Conservation (phyloP, 2,888 invertebrate genomes). For the Torymus auratus region DNA sequence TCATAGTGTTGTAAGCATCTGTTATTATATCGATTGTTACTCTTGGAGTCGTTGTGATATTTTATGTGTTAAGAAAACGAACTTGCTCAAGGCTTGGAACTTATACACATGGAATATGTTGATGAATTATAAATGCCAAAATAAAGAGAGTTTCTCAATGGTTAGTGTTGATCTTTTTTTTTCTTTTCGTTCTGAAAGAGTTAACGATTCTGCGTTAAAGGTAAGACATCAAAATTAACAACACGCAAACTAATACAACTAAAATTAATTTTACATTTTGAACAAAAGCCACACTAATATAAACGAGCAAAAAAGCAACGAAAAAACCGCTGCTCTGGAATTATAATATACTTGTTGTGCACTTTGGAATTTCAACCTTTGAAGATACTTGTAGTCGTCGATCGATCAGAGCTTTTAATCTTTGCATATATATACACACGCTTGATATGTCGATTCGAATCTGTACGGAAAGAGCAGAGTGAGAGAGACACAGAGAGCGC, state of each 20-base stretch:
- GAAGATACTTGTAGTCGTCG: too few species aligned
- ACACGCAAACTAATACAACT: slow-evolving; percentile 13
- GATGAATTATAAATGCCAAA: slow-evolving; percentile 57
- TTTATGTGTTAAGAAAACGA: slow-evolving; percentile 44
- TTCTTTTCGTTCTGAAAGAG: slow-evolving; percentile 37
- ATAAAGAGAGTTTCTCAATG: slow-evolving; percentile 60
- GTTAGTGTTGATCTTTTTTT: slow-evolving; percentile 54
- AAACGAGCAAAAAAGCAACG: not conserved
- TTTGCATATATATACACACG: too few species aligned
- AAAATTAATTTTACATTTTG: not conserved
- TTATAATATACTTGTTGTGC: too few species aligned
- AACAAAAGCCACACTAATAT: slow-evolving; percentile 17
- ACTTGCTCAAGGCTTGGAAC: slow-evolving; percentile 25
- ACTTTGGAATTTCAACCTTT: too few species aligned
- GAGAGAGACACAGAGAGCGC: not conserved
- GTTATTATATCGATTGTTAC: slow-evolving; percentile 39
- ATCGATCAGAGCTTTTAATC: too few species aligned
- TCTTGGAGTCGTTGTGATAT: slow-evolving; percentile 46
- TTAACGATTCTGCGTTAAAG: slow-evolving; percentile 28
- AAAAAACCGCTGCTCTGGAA: not conserved
- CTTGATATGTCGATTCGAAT: too few species aligned
- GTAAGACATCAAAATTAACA: slow-evolving; percentile 36
- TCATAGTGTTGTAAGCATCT: slow-evolving; percentile 36
- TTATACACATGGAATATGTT: slow-evolving; percentile 36
- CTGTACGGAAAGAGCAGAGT: too few species aligned